Conservation (phyloP, 1,140 invertebrate genomes). For the Oreohelix idahoensis region DNA sequence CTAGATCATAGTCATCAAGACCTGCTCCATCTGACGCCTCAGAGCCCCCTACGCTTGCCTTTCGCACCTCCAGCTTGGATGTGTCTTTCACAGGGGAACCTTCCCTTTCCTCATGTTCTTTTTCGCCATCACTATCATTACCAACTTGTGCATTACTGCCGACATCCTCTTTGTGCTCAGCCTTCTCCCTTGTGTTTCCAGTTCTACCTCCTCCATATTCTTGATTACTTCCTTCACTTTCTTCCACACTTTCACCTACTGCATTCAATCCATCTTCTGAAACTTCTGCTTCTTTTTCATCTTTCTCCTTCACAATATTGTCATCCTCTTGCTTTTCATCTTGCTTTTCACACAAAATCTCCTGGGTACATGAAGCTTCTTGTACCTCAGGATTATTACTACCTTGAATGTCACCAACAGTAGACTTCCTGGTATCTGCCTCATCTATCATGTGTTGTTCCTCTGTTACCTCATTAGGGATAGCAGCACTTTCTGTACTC, state of each 20-base stretch:
- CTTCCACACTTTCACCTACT: constrained; percentile 1
- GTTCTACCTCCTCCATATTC: constrained; percentile 6
- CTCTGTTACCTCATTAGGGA: not conserved
- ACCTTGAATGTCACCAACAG: constrained; percentile 15
- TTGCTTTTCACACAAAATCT: not conserved
- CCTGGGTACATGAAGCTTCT: not conserved
- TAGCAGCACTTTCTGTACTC: not conserved
- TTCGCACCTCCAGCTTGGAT: not conserved
- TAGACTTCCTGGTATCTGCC: not conserved
- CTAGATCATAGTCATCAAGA: constrained; percentile 48
- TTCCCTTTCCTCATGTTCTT: not conserved
- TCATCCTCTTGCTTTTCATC: not conserved
- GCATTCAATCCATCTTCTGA: not conserved
- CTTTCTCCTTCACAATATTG: not conserved
- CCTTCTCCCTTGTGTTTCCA: constrained; percentile 24
- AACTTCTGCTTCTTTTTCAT: constrained; percentile 5
- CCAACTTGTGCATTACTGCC: not conserved
- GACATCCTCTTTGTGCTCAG: not conserved
- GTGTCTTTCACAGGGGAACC: not conserved
- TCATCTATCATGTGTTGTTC: constrained; percentile 21
- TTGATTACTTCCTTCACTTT: not conserved
- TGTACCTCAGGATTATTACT: not conserved
- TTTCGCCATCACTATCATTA: not conserved
- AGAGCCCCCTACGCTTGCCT: constrained; percentile 3
- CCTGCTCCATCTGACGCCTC: constrained; percentile 39